Conservation (phyloP, 2,888 invertebrate genomes). For the Villa cingulata region DNA sequence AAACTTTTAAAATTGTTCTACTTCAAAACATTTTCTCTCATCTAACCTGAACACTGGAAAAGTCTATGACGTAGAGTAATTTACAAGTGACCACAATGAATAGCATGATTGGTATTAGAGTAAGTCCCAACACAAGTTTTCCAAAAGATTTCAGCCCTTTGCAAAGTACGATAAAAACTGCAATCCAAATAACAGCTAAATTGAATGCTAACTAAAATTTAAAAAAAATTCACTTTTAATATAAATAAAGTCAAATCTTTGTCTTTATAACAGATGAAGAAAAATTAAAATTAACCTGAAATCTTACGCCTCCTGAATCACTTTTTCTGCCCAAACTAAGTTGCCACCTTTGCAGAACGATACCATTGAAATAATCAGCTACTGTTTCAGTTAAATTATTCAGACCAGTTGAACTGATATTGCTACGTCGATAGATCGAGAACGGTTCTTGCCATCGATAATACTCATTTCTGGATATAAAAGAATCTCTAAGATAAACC, state of each 20-base stretch:
- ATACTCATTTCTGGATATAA: constrained; percentile 61
- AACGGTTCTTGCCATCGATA: constrained; percentile 73
- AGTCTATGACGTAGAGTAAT: constrained; percentile 26
- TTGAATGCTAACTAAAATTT: constrained; percentile 78
- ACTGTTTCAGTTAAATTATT: constrained; percentile 57
- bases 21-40: no score
- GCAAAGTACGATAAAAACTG: constrained; percentile 73
- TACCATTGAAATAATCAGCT: constrained; percentile 72
- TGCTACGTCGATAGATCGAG: constrained; percentile 52
- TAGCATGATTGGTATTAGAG: constrained; percentile 63
- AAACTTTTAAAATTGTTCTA: no score
- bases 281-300: constrained; percentile 24
- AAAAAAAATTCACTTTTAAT: no score
- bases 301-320: constrained; percentile 26
- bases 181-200: constrained; percentile 80
- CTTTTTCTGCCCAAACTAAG: constrained; percentile 26
- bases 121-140: constrained; percentile 53
- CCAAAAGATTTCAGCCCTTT: constrained; percentile 57
- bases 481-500: constrained; percentile 75
- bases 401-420: constrained; percentile 28
- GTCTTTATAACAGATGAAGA: no score
- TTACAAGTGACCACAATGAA: constrained; percentile 32
- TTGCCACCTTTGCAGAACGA: constrained; percentile 50
- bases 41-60: constrained; percentile 19
- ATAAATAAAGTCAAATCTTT: no score